Conservation (phyloP, 2,888 invertebrate genomes). For the Mythimna impura region DNA sequence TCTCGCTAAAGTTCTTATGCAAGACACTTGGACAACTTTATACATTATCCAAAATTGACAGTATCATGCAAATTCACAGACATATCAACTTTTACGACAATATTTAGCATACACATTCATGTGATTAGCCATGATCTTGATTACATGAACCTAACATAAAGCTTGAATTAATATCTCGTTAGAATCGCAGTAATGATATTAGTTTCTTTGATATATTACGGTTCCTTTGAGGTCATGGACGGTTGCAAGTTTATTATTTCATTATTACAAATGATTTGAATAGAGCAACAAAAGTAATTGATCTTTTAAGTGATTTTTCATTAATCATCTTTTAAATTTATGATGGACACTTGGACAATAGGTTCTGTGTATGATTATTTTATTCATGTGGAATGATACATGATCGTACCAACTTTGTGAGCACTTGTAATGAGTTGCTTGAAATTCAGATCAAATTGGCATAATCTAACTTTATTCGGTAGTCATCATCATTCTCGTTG, state of each 20-base stretch:
- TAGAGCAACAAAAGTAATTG: slow-evolving; percentile 17
- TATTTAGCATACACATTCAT: slow-evolving; percentile 15
- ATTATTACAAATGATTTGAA: slow-evolving; percentile 26
- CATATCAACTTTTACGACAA: slow-evolving; percentile 15
- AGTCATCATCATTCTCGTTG: neutral
- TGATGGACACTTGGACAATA: neutral
- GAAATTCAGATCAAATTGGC: neutral
- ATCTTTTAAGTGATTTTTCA: slow-evolving; percentile 3
- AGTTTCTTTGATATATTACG: slow-evolving; percentile 23
- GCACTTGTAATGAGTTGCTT: neutral
- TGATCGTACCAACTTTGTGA: neutral
- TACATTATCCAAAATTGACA: slow-evolving; percentile 1
- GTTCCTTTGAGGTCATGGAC: slow-evolving; percentile 46
- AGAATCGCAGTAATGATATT: slow-evolving; percentile 27
- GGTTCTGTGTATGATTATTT: neutral
- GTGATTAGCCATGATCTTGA: slow-evolving; percentile 42
- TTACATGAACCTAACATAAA: slow-evolving; percentile 14
- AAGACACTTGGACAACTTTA: too few species aligned
- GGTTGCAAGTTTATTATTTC: slow-evolving; percentile 13
- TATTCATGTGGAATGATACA: neutral
- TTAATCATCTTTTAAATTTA: slow-evolving; percentile 9
- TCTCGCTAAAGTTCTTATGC: slow-evolving; percentile 7
- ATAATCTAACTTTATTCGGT: neutral
- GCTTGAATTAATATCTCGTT: slow-evolving; percentile 43
- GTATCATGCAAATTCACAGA: slow-evolving; percentile 17